These are phyloP conservation scores for Erebia palarica DNA, from an alignment of 2,888 invertebrate species.

Conservation along the genomic window DNA sequence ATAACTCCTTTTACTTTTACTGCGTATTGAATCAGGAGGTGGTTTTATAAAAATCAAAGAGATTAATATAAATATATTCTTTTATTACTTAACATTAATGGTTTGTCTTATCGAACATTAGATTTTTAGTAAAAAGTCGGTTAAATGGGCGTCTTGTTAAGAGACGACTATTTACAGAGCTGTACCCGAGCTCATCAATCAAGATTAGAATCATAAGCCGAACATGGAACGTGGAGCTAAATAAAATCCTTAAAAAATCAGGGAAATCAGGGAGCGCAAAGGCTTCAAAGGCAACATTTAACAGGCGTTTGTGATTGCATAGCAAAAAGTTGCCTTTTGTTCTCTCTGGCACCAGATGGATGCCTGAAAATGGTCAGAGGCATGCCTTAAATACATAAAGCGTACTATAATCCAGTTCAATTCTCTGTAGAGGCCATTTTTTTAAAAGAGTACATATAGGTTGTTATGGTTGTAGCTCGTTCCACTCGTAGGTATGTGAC, in stretches of 20 bases:
- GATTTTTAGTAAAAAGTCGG: not conserved
- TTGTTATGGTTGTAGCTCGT: too few relatives aligned
- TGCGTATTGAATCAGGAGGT: not conserved
- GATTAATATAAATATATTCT: conserved; percentile 13
- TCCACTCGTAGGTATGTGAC: too few relatives aligned
- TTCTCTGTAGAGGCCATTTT: not conserved
- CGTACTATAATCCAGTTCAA: not conserved
- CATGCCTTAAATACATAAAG: not conserved
- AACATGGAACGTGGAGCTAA: too few relatives aligned
- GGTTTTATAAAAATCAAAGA: conserved; percentile 13
- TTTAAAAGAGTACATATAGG: not conserved
- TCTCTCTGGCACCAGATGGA: not conserved
- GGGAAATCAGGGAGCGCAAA: too few relatives aligned
- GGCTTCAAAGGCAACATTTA: not conserved
- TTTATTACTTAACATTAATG: not conserved
- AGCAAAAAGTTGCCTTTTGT: not conserved
- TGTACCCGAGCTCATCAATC: too few relatives aligned
- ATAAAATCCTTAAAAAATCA: too few relatives aligned
- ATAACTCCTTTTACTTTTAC: conserved; percentile 6
- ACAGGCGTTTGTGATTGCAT: not conserved
- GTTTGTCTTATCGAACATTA: not conserved
- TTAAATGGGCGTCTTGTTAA: too few relatives aligned
- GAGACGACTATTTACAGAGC: too few relatives aligned
- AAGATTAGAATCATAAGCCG: too few relatives aligned
- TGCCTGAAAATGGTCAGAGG: not conserved